A percentile compares a stretch with the other conserved stretches of the same genome.
These are phyloP conservation scores for Pseudochromis fuscus DNA, from an alignment of 2,797 vertebrate genomes.

Conservation along the genomic window DNA sequence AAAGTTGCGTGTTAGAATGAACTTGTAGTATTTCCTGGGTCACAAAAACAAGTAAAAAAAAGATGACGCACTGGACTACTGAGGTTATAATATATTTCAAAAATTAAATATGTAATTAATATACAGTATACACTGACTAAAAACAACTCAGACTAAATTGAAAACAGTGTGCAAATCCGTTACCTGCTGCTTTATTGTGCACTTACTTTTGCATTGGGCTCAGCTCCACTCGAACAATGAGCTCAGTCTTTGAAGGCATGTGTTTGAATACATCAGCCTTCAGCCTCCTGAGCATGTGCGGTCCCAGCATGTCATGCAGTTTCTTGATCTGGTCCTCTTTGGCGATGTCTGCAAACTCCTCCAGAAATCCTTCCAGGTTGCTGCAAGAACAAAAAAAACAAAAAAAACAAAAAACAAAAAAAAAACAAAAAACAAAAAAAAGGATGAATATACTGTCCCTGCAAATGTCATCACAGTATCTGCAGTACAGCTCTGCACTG, in stretches of 20 bases:
- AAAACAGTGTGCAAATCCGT: too few relatives aligned
- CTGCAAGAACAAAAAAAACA: slow-evolving; percentile 69
- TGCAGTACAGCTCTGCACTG: slow-evolving; percentile 6
- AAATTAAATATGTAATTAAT: too few relatives aligned
- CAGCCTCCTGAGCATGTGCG: slow-evolving; percentile 97
- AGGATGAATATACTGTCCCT: not conserved
- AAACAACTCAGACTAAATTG: too few relatives aligned
- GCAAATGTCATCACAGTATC: not conserved
- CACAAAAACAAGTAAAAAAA: slow-evolving; percentile 21
- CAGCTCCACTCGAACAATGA: slow-evolving; percentile 96
- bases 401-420: too few relatives aligned
- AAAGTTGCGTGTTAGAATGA: slow-evolving; percentile 97
- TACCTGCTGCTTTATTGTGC: not conserved
- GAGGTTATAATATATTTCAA: too few relatives aligned
- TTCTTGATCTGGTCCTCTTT: slow-evolving; percentile 99
- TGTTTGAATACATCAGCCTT: slow-evolving; percentile 99
- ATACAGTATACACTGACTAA: too few relatives aligned
- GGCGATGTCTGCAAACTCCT: slow-evolving; percentile 99
- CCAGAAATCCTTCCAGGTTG: slow-evolving; percentile 97
- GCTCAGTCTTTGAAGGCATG: slow-evolving; percentile 98
- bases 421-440: too few relatives aligned
- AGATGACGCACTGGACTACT: too few relatives aligned
- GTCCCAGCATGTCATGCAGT: slow-evolving; percentile 98
- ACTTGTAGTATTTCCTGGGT: slow-evolving; percentile 97
- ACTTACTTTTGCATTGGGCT: slow-evolving; percentile 99